These are phyloP conservation scores for Moxostoma hubbsi DNA, from an alignment of 2,797 vertebrate species.

Conservation along the genomic window DNA sequence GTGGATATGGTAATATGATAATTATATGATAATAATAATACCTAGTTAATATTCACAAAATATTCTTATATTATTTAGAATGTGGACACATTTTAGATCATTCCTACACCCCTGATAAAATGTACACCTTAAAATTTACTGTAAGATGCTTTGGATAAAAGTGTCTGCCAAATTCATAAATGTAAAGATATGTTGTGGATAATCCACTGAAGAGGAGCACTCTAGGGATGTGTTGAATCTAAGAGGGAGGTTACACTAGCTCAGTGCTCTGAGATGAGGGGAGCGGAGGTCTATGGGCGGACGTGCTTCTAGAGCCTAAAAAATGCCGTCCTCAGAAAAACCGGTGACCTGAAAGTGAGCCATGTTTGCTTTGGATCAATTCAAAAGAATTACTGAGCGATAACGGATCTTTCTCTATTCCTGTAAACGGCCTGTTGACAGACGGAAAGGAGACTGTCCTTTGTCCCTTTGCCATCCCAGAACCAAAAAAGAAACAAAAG, in stretches of 20 bases:
- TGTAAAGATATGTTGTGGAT: neutral
- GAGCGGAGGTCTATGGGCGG: slow-evolving; percentile 38
- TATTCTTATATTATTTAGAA: too few relatives aligned
- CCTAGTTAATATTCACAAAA: too few relatives aligned
- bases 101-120: too few relatives aligned
- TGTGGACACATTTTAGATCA: too few relatives aligned
- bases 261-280: slow-evolving; percentile 33
- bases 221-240: slow-evolving; percentile 37
- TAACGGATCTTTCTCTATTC: slow-evolving; percentile 57
- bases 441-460: slow-evolving; percentile 55
- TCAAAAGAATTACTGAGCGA: slow-evolving; percentile 49
- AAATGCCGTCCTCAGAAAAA: slow-evolving; percentile 47
- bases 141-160: too few relatives aligned
- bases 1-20: too few relatives aligned
- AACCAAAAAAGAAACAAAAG: slow-evolving; percentile 35
- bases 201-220: slow-evolving; percentile 26
- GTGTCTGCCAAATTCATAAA: too few relatives aligned
- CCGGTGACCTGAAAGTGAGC: slow-evolving; percentile 46
- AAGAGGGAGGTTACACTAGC: slow-evolving; percentile 42
- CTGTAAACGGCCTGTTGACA: slow-evolving; percentile 57
- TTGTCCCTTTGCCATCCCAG: slow-evolving; percentile 41
- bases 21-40: too few relatives aligned
- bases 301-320: slow-evolving; percentile 25
- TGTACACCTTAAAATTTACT: too few relatives aligned
- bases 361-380: slow-evolving; percentile 57